phyloP scores from a whole-genome alignment of 2,888 invertebrate species.

The Agonum fuliginosum region DNA sequence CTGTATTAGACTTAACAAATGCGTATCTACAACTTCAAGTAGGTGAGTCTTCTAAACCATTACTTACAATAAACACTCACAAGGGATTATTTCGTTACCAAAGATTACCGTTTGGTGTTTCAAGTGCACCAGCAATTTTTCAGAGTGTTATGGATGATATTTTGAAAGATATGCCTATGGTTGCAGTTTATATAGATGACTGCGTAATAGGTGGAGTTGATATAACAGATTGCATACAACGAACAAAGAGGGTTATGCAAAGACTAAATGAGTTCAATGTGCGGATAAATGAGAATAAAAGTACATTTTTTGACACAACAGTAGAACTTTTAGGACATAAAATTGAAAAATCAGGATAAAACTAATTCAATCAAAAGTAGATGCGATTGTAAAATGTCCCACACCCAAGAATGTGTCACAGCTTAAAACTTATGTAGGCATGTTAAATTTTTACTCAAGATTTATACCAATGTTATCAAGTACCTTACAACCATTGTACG shows the following conservation, averaged over 20 bases:
- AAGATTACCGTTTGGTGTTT: background rate
- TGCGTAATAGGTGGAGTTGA: background rate
- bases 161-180: background rate
- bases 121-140: constrained; percentile 23
- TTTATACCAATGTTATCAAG: background rate
- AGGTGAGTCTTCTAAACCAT: too few species aligned
- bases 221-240: background rate
- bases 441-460: constrained; percentile 6
- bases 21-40: too few species aligned
- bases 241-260: background rate
- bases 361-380: background rate
- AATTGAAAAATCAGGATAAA: background rate
- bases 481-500: too few species aligned
- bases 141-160: constrained; percentile 56
- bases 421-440: background rate
- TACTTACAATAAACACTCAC: too few species aligned
- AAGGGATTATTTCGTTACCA: constrained; percentile 62
- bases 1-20: too few species aligned
- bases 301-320: background rate
- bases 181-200: constrained; percentile 8
- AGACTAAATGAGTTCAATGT: constrained; percentile 60
- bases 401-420: background rate
- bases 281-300: constrained; percentile 30
- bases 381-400: background rate
- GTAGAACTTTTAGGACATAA: constrained; percentile 7